Percentiles rank a stretch among this genome's conserved stretches.
Evolutionary conservation across 2,888 invertebrate species (phyloP).

Genomic region (Leptothorax acervorum): DNA sequence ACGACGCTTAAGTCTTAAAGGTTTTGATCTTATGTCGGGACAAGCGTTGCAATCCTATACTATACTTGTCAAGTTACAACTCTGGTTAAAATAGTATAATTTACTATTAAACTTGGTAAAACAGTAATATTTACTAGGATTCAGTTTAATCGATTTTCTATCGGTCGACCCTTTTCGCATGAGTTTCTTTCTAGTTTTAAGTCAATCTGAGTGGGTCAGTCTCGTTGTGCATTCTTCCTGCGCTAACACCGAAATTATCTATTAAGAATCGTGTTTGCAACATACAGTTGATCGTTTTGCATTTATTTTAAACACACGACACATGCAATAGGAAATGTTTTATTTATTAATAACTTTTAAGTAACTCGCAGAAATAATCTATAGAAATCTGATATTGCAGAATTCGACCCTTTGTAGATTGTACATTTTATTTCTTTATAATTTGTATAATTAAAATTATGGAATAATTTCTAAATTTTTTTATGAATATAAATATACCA

Average conservation of each 20-base stretch:
- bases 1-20: neutral
- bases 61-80: constrained; percentile 68
- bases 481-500: neutral
- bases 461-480: neutral
- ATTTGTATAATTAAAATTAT: neutral
- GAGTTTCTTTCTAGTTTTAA: constrained; percentile 59
- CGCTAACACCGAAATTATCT: neutral
- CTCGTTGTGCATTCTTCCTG: constrained; percentile 61
- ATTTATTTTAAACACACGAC: neutral
- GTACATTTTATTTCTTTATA: neutral
- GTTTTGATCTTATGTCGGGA: constrained; percentile 55
- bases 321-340: neutral
- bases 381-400: neutral
- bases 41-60: constrained; percentile 60
- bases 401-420: neutral
- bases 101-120: no score
- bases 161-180: constrained; percentile 54
- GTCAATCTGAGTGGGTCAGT: constrained; percentile 70
- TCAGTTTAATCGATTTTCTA: constrained; percentile 73
- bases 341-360: neutral
- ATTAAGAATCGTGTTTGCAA: neutral
- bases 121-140: constrained; percentile 77
- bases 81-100: constrained; percentile 41
- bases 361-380: neutral
- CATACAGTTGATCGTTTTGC: neutral